A percentile compares a stretch with the other conserved stretches of the same genome.
Conservation (phyloP, 2,888 invertebrate genomes). For the Eubasilissa splendida region DNA sequence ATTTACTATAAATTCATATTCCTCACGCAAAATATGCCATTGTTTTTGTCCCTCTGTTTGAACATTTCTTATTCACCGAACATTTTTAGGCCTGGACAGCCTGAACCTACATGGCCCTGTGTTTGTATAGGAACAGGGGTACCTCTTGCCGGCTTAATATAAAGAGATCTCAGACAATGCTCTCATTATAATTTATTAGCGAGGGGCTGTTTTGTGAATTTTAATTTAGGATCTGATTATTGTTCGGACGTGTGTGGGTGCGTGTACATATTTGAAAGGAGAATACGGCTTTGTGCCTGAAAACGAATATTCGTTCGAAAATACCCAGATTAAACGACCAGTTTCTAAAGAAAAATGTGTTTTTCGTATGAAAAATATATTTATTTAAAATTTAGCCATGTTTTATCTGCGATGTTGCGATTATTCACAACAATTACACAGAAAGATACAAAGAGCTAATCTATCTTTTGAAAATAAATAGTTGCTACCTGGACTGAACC, state of each 20-base stretch:
- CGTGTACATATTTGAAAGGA: conserved; percentile 29
- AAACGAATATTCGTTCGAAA: conserved; percentile 32
- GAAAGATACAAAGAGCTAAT: too few relatives aligned
- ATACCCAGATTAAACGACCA: conserved; percentile 12
- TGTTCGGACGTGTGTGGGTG: conserved; percentile 43
- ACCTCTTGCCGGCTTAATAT: conserved; percentile 39
- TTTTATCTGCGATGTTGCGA: too few relatives aligned
- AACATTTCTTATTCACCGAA: neutral
- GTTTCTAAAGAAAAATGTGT: neutral
- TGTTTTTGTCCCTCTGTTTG: too few relatives aligned
- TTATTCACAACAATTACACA: too few relatives aligned
- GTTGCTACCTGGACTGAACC: too few relatives aligned
- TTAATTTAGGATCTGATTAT: conserved; percentile 51
- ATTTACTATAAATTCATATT: too few relatives aligned
- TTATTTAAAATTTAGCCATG: too few relatives aligned
- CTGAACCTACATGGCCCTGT: neutral
- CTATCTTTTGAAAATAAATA: too few relatives aligned
- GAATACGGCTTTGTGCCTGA: conserved; percentile 37
- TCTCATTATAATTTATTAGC: conserved; percentile 48
- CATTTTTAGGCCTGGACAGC: neutral
- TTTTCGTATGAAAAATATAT: neutral
- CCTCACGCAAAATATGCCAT: too few relatives aligned
- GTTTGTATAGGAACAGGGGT: neutral
- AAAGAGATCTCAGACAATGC: conserved; percentile 52
- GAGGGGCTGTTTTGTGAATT: conserved; percentile 51